Conservation (phyloP, 2,888 invertebrate species). For the Anoplius nigerrimus region DNA sequence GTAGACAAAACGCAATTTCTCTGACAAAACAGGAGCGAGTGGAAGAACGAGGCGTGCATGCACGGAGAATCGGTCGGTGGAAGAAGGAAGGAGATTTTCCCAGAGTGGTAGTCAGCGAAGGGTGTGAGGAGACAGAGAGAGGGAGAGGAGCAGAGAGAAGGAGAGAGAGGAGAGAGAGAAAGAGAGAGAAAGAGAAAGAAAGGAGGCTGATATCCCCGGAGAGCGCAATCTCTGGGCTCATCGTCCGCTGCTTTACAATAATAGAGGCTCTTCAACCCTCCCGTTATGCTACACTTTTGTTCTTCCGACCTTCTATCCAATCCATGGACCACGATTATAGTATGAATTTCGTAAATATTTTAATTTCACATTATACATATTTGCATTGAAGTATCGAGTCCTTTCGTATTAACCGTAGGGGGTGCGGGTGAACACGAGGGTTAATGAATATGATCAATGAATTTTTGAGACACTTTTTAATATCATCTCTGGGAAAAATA, state of each 20-base stretch:
- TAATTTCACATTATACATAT: too few species aligned
- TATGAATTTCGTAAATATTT: too few species aligned
- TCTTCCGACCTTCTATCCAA: slow-evolving; percentile 16
- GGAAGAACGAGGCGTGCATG: slow-evolving; percentile 25
- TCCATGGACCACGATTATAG: background rate
- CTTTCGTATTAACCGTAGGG: too few species aligned
- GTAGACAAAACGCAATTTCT: slow-evolving; percentile 51
- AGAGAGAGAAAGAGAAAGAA: background rate
- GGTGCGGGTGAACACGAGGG: too few species aligned
- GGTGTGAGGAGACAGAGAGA: background rate
- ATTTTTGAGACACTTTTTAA: too few species aligned
- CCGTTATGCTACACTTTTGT: slow-evolving; percentile 43
- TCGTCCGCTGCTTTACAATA: slow-evolving; percentile 55
- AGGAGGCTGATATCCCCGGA: slow-evolving; percentile 26
- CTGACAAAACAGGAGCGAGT: slow-evolving; percentile 36
- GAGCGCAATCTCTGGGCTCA: slow-evolving; percentile 52
- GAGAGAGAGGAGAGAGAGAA: background rate
- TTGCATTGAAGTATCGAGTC: too few species aligned
- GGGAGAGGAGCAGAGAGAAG: background rate
- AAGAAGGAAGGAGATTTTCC: slow-evolving; percentile 3
- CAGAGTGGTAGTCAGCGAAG: background rate
- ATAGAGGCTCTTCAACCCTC: slow-evolving; percentile 49
- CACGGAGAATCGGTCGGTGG: background rate
- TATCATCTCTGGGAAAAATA: too few species aligned
- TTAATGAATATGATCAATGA: too few species aligned